Percentiles rank a stretch among this genome's conserved stretches.
Conservation (phyloP, 2,113 vertebrate genomes). For the Hipposideros armiger region DNA sequence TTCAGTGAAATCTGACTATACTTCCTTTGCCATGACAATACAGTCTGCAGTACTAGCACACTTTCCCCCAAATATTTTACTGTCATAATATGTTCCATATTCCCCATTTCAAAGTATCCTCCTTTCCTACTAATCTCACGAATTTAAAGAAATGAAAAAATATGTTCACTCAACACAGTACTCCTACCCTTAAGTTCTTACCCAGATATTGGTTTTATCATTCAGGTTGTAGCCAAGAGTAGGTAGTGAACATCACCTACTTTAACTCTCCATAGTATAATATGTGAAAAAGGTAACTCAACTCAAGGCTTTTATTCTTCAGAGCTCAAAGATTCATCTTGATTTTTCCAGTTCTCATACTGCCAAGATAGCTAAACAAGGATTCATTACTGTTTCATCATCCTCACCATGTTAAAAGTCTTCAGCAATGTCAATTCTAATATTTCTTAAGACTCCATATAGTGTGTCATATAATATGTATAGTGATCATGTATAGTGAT, state of each 20-base stretch:
- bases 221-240: neutral
- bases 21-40: neutral
- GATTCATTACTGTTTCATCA: constrained; percentile 8
- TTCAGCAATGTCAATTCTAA: neutral
- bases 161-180: neutral
- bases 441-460: neutral
- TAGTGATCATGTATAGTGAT: neutral
- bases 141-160: constrained; percentile 29
- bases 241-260: neutral
- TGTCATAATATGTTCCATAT: neutral
- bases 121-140: neutral
- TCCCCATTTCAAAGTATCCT: neutral
- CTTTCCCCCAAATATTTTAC: neutral
- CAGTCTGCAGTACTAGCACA: neutral
- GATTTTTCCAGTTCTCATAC: neutral
- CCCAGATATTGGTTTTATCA: neutral
- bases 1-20: neutral
- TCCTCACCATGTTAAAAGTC: neutral
- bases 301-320: neutral
- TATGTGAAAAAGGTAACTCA: neutral
- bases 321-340: constrained; percentile 28
- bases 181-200: neutral
- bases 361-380: neutral
- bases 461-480: neutral
- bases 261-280: neutral